Base-by-base conservation (phyloP, 2,797 vertebrate genomes). In the Cossypha niveicapilla region DNA sequence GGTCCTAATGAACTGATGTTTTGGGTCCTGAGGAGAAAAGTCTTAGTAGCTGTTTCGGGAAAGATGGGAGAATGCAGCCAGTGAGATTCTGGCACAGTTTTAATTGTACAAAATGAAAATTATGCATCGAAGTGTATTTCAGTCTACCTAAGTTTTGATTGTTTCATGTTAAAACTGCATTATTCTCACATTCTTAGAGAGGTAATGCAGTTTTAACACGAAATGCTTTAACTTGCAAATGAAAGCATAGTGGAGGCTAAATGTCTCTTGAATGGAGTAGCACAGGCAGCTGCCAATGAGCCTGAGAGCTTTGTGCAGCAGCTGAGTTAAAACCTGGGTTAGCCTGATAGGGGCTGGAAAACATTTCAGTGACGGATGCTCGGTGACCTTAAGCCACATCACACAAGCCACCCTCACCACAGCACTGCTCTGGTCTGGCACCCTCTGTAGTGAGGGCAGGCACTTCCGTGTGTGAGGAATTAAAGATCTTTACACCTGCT, bases 371-470 rank as follows among this genome's bases (percentile, higher is more conserved):
- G 75, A 83, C 10, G 70, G 82, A 63, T 47, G 39, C 27, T 60
- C 1, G 2, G 48, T 83, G 47, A 44, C 71, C 79, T 86, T 60
- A 21, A n/a, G 62, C 89, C 93, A 95, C 93, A 94, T 86, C 76
- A 86, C 82, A 86, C 0, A 2, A 42, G 37, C 86, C 90, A 65
- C 79, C 32, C 21, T n/a, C 12, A 18, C 86, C 62, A 8, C 83
- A 37, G 22, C 7, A 21, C n/a, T 17, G 27, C 44, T 41, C 76
- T 58, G 81, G 63, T 60, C 78, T 83, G 86, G 84, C 42, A 16
- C 7, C 30, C 42, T n/a, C 18, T 3, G n/a, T 1, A 54, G 27
- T 0, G 2, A 87, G 72, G 79, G 47, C 2, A 16, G 51, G 41
- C 2, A 1, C 34, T 87, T 61, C 17, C 0, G 2, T 28, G 32